phyloP scores from a whole-genome alignment of 1,140 invertebrate genomes.

The Saccostrea echinata region DNA sequence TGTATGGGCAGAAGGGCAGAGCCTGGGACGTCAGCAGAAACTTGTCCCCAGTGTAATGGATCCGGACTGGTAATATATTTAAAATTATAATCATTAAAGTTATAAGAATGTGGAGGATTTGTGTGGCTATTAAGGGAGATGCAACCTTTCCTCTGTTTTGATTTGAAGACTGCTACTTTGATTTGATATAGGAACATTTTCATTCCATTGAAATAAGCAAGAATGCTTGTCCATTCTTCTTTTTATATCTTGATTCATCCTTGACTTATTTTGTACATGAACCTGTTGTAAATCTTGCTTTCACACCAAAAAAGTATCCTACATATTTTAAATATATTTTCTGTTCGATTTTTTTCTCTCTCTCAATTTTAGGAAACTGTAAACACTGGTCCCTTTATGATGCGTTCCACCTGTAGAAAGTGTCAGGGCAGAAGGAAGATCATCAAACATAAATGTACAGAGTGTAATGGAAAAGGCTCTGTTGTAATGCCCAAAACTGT shows the following conservation, averaged over 20 bases:
- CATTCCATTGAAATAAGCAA: too few relatives aligned
- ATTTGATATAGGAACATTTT: too few relatives aligned
- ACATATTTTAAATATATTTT: too few relatives aligned
- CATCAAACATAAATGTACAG: conserved; percentile 94
- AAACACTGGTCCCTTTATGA: conserved; percentile 92
- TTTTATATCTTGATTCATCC: too few relatives aligned
- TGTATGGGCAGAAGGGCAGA: conserved; percentile 92
- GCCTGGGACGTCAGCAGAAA: conserved; percentile 91
- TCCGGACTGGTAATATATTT: conserved; percentile 89
- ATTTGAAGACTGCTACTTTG: too few relatives aligned
- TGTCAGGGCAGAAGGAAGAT: conserved; percentile 93
- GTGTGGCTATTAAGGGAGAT: not conserved
- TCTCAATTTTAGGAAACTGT: conserved; percentile 82
- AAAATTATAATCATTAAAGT: not conserved
- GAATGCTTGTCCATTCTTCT: not conserved
- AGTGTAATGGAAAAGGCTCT: conserved; percentile 96
- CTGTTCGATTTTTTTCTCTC: too few relatives aligned
- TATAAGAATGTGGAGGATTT: not conserved
- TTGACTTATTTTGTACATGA: too few relatives aligned
- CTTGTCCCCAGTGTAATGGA: conserved; percentile 97
- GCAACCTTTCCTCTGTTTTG: too few relatives aligned
- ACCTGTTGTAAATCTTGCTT: too few relatives aligned
- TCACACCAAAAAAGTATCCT: too few relatives aligned
- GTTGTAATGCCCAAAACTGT: conserved; percentile 93
- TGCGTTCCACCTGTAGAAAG: conserved; percentile 96